These are phyloP conservation scores for Clivina fossor DNA, from an alignment of 2,888 invertebrate species.

Conservation along the genomic window DNA sequence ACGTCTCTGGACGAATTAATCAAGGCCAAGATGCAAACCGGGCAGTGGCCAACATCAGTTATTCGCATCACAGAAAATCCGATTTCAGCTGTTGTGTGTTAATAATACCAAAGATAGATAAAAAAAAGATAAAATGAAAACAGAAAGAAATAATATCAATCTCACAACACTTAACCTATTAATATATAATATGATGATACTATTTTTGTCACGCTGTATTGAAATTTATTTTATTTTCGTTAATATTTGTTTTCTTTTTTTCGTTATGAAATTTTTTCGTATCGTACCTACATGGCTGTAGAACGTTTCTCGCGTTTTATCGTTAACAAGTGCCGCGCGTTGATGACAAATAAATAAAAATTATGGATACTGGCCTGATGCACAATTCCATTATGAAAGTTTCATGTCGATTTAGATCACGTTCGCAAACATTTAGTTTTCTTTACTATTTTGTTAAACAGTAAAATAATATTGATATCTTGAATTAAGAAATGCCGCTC, in stretches of 20 bases:
- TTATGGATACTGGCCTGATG: conserved; percentile 16
- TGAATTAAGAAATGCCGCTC: no score
- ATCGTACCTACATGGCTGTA: conserved; percentile 17
- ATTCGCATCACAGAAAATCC: conserved; percentile 81
- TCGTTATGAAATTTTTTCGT: neutral
- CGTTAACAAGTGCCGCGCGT: conserved; percentile 21
- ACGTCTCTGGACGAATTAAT: conserved; percentile 61
- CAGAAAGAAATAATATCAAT: conserved; percentile 5
- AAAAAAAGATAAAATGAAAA: no score
- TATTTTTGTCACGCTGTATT: conserved; percentile 41
- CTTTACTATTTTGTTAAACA: no score
- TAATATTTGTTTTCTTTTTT: conserved; percentile 9
- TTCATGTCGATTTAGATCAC: conserved; percentile 5
- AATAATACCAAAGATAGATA: conserved; percentile 53
- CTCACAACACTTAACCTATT: conserved; percentile 4
- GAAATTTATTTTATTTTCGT: conserved; percentile 41
- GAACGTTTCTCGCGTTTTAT: conserved; percentile 13
- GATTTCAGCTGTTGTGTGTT: conserved; percentile 74
- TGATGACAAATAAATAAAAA: conserved; percentile 8
- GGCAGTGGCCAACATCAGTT: conserved; percentile 61
- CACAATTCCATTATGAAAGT: conserved; percentile 10
- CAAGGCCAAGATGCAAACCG: conserved; percentile 51
- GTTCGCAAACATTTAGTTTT: neutral
- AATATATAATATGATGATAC: conserved; percentile 1
- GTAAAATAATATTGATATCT: no score